Percentiles rank a stretch among this genome's conserved stretches.
Evolutionary conservation across 2,113 vertebrate species (phyloP).

Genomic region (Carlito syrichta): DNA sequence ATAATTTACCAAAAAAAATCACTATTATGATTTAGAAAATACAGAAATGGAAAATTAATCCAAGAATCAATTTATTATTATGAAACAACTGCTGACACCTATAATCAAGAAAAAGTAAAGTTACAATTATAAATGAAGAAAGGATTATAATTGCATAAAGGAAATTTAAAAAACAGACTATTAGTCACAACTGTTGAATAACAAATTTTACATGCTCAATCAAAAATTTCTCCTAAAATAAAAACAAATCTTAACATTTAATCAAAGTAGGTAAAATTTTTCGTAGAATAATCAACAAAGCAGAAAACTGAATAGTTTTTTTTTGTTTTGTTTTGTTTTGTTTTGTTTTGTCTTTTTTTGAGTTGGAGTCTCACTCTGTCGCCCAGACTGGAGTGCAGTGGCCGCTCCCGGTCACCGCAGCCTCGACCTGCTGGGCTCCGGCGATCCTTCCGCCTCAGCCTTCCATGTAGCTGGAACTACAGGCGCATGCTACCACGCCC

Average conservation of each 20-base stretch:
- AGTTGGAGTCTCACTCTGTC: no score
- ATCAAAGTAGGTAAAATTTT: not conserved
- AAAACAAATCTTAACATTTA: not conserved
- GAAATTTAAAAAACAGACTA: not conserved
- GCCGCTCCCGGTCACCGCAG: no score
- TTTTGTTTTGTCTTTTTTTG: no score
- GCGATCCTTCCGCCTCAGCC: no score
- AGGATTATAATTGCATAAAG: not conserved
- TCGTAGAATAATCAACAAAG: not conserved
- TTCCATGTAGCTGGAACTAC: no score
- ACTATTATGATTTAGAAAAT: not conserved
- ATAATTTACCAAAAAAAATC: not conserved
- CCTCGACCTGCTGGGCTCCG: no score
- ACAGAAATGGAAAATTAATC: not conserved
- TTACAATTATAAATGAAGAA: not conserved
- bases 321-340: no score
- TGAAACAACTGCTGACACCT: not conserved
- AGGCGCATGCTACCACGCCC: no score
- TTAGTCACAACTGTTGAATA: not conserved
- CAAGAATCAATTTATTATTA: not conserved
- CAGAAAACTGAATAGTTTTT: not conserved
- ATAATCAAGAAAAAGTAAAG: constrained; percentile 10
- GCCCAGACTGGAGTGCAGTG: no score
- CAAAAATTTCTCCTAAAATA: not conserved
- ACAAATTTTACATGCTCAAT: not conserved